Evolutionary conservation across 1,140 invertebrate species (phyloP), one percentile per base, ranked within the genome.

Genomic region (Temnothorax longispinosus): DNA sequence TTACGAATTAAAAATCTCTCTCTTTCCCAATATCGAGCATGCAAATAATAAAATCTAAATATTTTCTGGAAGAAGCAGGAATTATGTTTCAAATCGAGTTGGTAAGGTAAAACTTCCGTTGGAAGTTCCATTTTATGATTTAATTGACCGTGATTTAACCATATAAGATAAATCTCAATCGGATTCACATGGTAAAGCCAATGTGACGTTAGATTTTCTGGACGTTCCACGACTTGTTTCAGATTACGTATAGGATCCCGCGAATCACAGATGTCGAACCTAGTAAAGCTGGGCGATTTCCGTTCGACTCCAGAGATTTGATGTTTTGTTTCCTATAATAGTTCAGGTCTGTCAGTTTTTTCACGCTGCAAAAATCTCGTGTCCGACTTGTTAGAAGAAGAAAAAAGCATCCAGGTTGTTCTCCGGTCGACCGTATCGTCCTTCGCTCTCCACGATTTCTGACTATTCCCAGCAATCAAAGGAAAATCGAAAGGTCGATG

Each of bases 131-230:
- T 62, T 80, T 78, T 35, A 41, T 35, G 47, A 13, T 80, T 69
- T 81, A 27, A 27, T 27, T 27, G 27, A 27, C 1, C 21, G 15
- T 50, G n/a, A 10, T 71, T 81, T 81, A 81, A 56, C 69, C 35
- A 56, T 41, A 8, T 71, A 71, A 56, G 47, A 58, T 71, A 81
- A 80, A 69, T 69, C 47, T 41, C 77, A 69, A 80, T 52, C 60
- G n/a, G 32, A 67, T 80, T 69, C 32, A 27, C 47, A 60, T 44
- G 32, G 47, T 54, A 80, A 69, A 54, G 47, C 35, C 44, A 41
- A 56, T 5, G n/a, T 80, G 35, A 80, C 47, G 8, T 54, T 78
- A 78, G 32, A 65, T 38, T 41, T 80, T 52, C n/a, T 47, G 27
- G 27, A 81, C 47, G 13, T 81, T 81, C 10, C 11, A 56, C 3